A percentile compares a stretch with the other conserved stretches of the same genome.
Conservation (phyloP, 2,797 vertebrate species). For the Pseudotriccus pelzelni region DNA sequence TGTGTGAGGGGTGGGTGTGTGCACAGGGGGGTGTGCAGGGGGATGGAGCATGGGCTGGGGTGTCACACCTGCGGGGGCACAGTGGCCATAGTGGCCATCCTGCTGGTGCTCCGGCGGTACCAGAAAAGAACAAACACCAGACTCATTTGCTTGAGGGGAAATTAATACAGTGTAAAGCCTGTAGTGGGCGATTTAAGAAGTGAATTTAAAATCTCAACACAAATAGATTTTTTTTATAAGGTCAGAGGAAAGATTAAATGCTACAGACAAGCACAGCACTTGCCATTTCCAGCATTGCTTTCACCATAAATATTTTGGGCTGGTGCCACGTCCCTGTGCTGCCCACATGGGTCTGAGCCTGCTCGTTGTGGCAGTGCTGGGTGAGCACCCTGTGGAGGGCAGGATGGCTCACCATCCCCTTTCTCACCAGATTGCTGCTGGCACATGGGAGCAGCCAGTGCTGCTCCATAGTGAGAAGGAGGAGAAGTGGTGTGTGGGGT, state of each 20-base stretch:
- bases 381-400: fast-evolving
- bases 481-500: not conserved
- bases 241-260: constrained; percentile 76
- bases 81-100: not conserved
- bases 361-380: not conserved
- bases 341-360: not conserved
- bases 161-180: constrained; percentile 65
- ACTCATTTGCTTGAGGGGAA: constrained; percentile 66
- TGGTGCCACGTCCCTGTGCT: fast-evolving
- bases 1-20: not conserved
- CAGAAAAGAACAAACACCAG: constrained; percentile 64
- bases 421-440: not conserved
- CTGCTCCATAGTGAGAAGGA: not conserved
- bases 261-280: constrained; percentile 53
- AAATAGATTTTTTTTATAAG: constrained; percentile 73
- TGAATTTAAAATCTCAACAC: constrained; percentile 76
- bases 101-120: not conserved
- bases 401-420: not conserved
- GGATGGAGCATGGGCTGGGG: not conserved
- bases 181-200: constrained; percentile 66
- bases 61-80: not conserved
- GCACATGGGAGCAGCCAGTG: not conserved
- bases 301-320: not conserved
- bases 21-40: no score
- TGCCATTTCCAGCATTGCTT: not conserved